Conservation (phyloP, 35 echinoderm and acorn worm species). For the Heliocidaris tuberculata region DNA sequence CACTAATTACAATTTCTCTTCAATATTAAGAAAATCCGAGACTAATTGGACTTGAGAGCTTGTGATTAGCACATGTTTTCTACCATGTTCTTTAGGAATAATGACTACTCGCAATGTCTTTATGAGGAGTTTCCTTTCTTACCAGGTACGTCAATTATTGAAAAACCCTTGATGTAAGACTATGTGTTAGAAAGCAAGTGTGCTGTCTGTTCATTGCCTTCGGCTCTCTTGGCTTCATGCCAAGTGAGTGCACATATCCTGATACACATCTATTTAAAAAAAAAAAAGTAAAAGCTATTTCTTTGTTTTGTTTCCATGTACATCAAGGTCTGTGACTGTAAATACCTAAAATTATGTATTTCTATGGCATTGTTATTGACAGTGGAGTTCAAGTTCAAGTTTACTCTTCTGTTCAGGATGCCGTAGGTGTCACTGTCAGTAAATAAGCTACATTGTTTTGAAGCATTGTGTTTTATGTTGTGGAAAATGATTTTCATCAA, state of each 20-base stretch:
- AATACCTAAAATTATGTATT: too few relatives aligned
- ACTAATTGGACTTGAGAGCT: not conserved
- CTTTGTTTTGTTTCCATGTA: not conserved
- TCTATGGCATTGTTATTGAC: too few relatives aligned
- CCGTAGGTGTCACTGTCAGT: too few relatives aligned
- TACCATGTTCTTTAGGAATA: not conserved
- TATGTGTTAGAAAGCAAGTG: not conserved
- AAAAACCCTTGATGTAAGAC: not conserved
- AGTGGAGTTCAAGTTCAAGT: too few relatives aligned
- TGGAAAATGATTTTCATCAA: too few relatives aligned
- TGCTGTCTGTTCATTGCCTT: not conserved
- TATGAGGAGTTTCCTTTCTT: not conserved
- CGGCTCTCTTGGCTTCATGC: not conserved
- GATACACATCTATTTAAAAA: too few relatives aligned
- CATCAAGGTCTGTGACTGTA: not conserved
- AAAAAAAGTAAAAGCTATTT: too few relatives aligned
- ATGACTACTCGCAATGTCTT: not conserved
- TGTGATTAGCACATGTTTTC: not conserved
- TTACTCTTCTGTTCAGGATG: too few relatives aligned
- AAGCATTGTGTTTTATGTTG: too few relatives aligned
- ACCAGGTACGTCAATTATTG: not conserved
- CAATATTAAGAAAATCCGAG: not conserved
- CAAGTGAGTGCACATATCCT: not conserved
- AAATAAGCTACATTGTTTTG: too few relatives aligned
- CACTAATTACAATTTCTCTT: not conserved